These are phyloP conservation scores for Pogona vitticeps DNA, from an alignment of 2,113 vertebrate species.

Conservation along the genomic window DNA sequence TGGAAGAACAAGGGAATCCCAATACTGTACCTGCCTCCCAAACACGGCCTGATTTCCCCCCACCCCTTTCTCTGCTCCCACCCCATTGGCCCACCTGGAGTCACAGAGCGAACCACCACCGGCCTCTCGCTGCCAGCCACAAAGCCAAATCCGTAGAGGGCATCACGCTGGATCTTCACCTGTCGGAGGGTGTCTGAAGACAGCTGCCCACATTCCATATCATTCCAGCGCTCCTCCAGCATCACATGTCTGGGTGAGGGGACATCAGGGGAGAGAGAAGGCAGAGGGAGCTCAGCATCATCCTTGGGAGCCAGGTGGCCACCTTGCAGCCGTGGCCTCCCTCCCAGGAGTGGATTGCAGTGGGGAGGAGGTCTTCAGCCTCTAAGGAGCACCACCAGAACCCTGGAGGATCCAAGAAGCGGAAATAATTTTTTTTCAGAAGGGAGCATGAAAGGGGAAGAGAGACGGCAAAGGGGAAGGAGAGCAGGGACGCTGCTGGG, in stretches of 20 bases:
- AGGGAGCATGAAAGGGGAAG: neutral
- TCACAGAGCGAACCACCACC: slow-evolving; percentile 93
- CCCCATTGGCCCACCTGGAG: slow-evolving; percentile 77
- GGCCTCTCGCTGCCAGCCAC: slow-evolving; percentile 93
- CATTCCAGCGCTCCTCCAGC: slow-evolving; percentile 88
- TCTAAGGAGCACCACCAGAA: too few species aligned
- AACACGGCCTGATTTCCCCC: too few species aligned
- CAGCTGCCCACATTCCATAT: slow-evolving; percentile 95
- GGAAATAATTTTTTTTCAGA: too few species aligned
- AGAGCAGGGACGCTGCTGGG: too few species aligned
- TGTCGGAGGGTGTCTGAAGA: slow-evolving; percentile 89
- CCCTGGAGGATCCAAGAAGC: too few species aligned
- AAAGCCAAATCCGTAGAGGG: slow-evolving; percentile 92
- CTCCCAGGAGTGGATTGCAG: neutral
- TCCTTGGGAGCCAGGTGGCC: too few species aligned
- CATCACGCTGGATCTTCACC: slow-evolving; percentile 90
- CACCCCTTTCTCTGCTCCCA: neutral
- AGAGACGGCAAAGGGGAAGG: too few species aligned
- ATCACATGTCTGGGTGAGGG: slow-evolving; percentile 86
- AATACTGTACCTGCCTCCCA: too few species aligned
- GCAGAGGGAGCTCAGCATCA: neutral
- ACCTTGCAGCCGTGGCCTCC: too few species aligned
- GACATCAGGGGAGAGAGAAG: neutral
- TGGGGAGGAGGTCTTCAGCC: neutral
- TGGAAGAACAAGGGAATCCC: neutral